These are phyloP conservation scores for Dendropsophus ebraccatus DNA, from an alignment of 2,113 vertebrate species.

Conservation along the genomic window DNA sequence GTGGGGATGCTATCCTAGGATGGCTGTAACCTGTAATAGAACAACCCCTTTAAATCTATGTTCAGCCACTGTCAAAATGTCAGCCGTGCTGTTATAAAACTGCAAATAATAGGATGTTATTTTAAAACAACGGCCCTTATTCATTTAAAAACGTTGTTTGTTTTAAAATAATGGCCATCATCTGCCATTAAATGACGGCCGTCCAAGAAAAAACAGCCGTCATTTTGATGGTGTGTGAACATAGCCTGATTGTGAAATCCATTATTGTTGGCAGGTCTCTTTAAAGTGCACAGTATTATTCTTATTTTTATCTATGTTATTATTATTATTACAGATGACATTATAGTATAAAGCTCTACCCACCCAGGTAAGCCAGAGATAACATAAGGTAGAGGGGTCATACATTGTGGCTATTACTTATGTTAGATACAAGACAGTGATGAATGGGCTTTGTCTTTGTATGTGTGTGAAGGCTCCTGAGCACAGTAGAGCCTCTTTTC, in stretches of 20 bases:
- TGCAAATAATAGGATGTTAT: too few species aligned
- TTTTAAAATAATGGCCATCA: too few species aligned
- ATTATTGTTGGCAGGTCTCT: background rate
- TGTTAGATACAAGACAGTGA: background rate
- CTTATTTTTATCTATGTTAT: background rate
- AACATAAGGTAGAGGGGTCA: background rate
- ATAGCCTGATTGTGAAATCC: background rate
- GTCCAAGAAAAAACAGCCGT: too few species aligned
- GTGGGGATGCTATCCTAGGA: background rate
- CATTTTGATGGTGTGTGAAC: too few species aligned
- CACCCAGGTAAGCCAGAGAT: background rate
- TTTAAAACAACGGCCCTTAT: too few species aligned
- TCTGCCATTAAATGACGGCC: too few species aligned
- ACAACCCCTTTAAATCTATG: background rate
- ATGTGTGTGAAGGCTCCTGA: background rate
- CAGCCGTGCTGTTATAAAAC: too few species aligned
- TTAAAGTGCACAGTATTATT: background rate
- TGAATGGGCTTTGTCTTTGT: background rate
- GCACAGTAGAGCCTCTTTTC: background rate
- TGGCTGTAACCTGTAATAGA: background rate
- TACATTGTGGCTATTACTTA: background rate
- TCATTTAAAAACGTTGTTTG: too few species aligned
- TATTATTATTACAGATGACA: background rate
- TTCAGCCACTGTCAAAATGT: too few species aligned
- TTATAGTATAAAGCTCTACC: background rate